Evolutionary conservation across 2,797 vertebrate species (phyloP).

Genomic region (Syngnathus acus): DNA sequence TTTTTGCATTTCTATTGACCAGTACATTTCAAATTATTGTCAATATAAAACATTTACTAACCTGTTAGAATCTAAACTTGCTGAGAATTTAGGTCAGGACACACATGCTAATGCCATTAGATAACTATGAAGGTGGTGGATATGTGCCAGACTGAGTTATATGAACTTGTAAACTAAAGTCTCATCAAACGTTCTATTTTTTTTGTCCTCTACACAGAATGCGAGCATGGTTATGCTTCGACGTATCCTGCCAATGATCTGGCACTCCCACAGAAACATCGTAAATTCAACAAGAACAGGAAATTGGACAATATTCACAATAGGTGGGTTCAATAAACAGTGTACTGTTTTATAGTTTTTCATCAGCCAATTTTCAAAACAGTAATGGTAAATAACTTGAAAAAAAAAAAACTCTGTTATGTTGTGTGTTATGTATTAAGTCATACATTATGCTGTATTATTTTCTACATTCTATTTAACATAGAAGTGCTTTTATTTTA

Average conservation of each 20-base stretch:
- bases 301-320: slow-evolving; percentile 78
- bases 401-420: neutral
- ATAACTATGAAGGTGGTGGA: neutral
- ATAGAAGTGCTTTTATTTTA: neutral
- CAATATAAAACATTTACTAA: neutral
- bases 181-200: neutral
- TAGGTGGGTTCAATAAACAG: slow-evolving; percentile 44
- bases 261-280: slow-evolving; percentile 77
- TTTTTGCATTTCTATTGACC: neutral
- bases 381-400: neutral
- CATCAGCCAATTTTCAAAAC: neutral
- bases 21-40: neutral
- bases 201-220: slow-evolving; percentile 69
- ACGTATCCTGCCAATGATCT: slow-evolving; percentile 75
- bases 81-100: neutral
- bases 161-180: neutral
- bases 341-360: neutral
- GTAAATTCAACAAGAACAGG: slow-evolving; percentile 70
- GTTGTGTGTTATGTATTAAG: neutral
- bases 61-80: neutral
- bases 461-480: too few relatives aligned
- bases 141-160: neutral
- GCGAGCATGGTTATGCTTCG: slow-evolving; percentile 91
- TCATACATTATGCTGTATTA: neutral
- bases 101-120: neutral